Evolutionary conservation across 2,797 vertebrate genomes (phyloP), one percentile per base, ranked within the genome.

Genomic region (Paratrypauchen microcephalus): DNA sequence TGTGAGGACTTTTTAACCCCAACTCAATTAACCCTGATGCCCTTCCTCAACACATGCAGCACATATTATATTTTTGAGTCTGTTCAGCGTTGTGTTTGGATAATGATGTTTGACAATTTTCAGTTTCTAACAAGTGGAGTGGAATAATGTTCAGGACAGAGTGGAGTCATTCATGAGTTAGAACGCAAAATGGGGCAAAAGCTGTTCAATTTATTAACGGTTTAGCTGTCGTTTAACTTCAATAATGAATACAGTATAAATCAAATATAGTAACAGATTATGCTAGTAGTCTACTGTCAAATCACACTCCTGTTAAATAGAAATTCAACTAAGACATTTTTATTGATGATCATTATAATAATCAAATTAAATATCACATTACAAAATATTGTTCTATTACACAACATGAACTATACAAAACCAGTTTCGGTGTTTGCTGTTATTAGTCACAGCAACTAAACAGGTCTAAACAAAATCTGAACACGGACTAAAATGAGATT

Each of bases 31-130:
- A 70, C 47, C n/a, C 1, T 7, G 12, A 0, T 69, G 57, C 41
- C 57, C 62, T 19, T n/a, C 54, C n/a, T 69, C 9, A 2, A 0
- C 32, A 36, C 32, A 36, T 15, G 12, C 23, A 5, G 48, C 47
- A 30, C 52, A 54, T 21, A 54, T 21, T n/a, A n/a, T n/a, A n/a
- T n/a, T n/a, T 54, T 23, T 19, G 9, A 45, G 18, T 28, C 0
- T 41, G 16, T 45, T 68, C 15, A 18, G 66, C 55, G 71, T 73
- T 78, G 64, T 81, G 8, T 72, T 16, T 4, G 16, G 0, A 19
- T 30, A n/a, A 72, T 77, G 68, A 75, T 55, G 21, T 77, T 65
- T 78, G 72, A 76, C 71, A 63, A 24, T 41, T 79, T 47, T 57
- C 32, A 47, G 70, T 50, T 62, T 62, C 28, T 4, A 55, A 12